phyloP scores from a whole-genome alignment of 2,797 vertebrate genomes.

The Micromesistius poutassou region DNA sequence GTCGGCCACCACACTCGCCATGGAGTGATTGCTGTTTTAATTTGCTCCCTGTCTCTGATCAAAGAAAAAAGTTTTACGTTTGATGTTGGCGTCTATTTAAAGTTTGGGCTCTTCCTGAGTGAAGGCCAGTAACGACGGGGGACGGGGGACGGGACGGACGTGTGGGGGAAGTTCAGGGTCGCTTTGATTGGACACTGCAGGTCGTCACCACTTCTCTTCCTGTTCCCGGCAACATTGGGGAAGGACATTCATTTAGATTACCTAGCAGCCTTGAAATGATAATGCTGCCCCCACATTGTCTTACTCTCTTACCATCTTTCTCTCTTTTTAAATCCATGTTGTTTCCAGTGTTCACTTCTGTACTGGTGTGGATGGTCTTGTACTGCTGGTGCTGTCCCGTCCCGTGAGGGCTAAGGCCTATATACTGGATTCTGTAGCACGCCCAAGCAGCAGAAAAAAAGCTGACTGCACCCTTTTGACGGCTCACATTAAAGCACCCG shows the following conservation, averaged over 20 bases:
- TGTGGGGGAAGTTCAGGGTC: constrained; percentile 57
- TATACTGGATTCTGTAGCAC: background rate
- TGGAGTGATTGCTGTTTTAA: constrained; percentile 36
- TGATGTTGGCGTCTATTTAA: constrained; percentile 26
- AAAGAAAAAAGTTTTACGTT: constrained; percentile 37
- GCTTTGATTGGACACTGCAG: constrained; percentile 43
- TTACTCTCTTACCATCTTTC: constrained; percentile 2
- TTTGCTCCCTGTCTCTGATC: constrained; percentile 13
- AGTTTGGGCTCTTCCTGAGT: constrained; percentile 43
- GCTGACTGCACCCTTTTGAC: background rate
- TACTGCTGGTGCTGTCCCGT: too few relatives aligned
- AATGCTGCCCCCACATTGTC: background rate
- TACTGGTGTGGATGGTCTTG: too few relatives aligned
- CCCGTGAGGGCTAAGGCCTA: too few relatives aligned
- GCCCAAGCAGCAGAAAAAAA: background rate
- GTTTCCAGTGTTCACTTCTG: background rate
- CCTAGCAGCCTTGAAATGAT: constrained; percentile 29
- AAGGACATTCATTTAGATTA: constrained; percentile 44
- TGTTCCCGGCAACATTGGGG: constrained; percentile 49
- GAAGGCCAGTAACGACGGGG: constrained; percentile 34
- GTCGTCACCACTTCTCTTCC: constrained; percentile 48
- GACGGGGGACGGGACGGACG: constrained; percentile 43
- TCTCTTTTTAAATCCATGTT: too few relatives aligned
- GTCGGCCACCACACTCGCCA: constrained; percentile 21
- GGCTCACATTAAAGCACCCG: background rate